Percentiles rank a stretch among this genome's conserved stretches.
Conservation (phyloP, 2,888 invertebrate genomes). For the Nebria salina region DNA sequence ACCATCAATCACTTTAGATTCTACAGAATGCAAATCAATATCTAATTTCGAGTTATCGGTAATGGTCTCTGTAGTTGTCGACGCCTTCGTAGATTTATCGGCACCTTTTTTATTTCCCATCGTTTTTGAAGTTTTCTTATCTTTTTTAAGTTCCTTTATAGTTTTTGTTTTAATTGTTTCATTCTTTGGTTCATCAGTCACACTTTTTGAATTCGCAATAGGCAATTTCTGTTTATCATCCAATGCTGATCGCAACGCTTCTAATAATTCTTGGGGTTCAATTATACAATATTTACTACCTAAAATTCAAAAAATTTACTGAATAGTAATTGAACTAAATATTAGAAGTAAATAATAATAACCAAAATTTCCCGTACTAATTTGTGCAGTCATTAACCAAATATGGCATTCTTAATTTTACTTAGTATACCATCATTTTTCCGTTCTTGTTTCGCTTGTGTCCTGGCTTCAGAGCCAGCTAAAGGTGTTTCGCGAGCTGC, state of each 20-base stretch:
- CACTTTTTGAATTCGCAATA: neutral
- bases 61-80: neutral
- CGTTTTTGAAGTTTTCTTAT: constrained; percentile 45
- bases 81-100: constrained; percentile 36
- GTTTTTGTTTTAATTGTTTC: constrained; percentile 32
- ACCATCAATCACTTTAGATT: neutral
- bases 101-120: constrained; percentile 50
- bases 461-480: constrained; percentile 64
- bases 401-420: constrained; percentile 71
- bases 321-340: neutral
- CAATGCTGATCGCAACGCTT: constrained; percentile 71
- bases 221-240: constrained; percentile 61
- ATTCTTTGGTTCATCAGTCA: neutral
- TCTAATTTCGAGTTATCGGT: neutral
- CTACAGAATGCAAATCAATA: neutral
- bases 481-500: constrained; percentile 59
- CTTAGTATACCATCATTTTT: constrained; percentile 65
- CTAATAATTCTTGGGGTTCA: constrained; percentile 69
- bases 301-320: constrained; percentile 58
- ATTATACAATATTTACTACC: constrained; percentile 72
- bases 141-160: constrained; percentile 48
- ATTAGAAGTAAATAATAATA: constrained; percentile 18
- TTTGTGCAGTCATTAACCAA: constrained; percentile 62
- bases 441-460: constrained; percentile 62
- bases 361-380: constrained; percentile 33